These are phyloP conservation scores for Semnornis frantzii DNA, from an alignment of 2,113 vertebrate genomes.

Conservation along the genomic window DNA sequence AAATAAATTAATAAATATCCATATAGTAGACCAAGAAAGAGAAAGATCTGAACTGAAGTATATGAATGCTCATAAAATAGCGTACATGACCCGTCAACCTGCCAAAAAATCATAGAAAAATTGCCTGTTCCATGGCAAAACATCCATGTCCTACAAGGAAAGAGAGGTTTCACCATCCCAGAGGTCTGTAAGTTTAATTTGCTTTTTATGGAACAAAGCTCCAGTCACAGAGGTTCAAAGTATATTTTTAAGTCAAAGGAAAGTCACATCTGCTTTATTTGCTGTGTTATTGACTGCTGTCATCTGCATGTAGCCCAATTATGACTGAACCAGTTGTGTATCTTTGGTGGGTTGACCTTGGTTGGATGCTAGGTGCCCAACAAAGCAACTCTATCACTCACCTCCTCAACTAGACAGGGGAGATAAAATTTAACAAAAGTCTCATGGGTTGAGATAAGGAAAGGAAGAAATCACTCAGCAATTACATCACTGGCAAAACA, in stretches of 20 bases:
- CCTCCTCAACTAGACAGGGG: background rate
- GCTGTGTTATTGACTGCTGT: background rate
- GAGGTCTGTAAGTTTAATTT: background rate
- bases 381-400: accelerated
- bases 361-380: background rate
- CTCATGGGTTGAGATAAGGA: background rate
- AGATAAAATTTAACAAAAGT: background rate
- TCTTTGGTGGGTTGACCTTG: background rate
- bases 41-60: background rate
- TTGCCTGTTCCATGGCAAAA: background rate
- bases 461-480: background rate
- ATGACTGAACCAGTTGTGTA: background rate
- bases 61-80: background rate
- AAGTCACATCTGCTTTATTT: background rate
- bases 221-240: background rate
- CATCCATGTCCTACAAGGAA: background rate
- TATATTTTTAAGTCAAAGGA: background rate
- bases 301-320: background rate
- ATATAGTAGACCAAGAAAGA: background rate
- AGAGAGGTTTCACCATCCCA: background rate
- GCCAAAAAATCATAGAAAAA: background rate
- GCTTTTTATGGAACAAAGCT: background rate
- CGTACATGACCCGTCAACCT: background rate
- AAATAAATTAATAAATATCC: background rate
- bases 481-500: background rate